Base-by-base conservation (phyloP, 2,113 vertebrate species). In the Tupaia tana region DNA sequence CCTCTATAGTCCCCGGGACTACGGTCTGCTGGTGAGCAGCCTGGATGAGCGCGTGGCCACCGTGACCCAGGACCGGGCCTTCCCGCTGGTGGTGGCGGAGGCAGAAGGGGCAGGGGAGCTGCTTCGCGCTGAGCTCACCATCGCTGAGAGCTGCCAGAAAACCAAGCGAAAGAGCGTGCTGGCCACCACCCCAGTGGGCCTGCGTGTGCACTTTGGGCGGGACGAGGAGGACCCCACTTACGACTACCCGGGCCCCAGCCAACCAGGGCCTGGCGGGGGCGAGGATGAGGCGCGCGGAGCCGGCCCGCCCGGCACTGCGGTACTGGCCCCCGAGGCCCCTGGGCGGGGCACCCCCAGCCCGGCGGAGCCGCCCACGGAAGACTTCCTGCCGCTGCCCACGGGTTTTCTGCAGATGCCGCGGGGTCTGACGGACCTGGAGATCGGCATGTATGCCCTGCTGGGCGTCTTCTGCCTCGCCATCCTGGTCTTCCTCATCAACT, bases 401-500 rank as follows among this genome's bases (percentile, higher is more conserved):
- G 99, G 99, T 93, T 99, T 99, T 1, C 98, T 99, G 54, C 99
- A 99, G 90, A 98, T 99, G 58, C 98, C 99, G 0, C 99, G 99
- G 20, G 99, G 99, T 87, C 99, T 99, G 98, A 99, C 99, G 0
- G 99, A 99, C 98, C 98, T 99, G 88, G 99, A 99, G 97, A 99
- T 99, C 0, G 99, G 99, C 98, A 99, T 99, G 99, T 99, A 99
- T 0, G 99, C 99, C 0, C 98, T 99, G 0, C 98, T 99, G 66
- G 99, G 99, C 0, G 99, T 99, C 97, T 99, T 99, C 98, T 99
- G 99, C 95, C 98, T 99, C 34, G 99, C 99, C 98, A 99, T 99
- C 96, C 97, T 99, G 61, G 99, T 99, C 94, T 99, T 99, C 97
- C 99, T 99, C 95, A 99, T 99, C 98, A 99, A 99, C 98, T 99